Percentiles rank a stretch among this genome's conserved stretches.
These are phyloP conservation scores for Teleogryllus occipitalis DNA, from an alignment of 1,140 invertebrate genomes.

Conservation along the genomic window DNA sequence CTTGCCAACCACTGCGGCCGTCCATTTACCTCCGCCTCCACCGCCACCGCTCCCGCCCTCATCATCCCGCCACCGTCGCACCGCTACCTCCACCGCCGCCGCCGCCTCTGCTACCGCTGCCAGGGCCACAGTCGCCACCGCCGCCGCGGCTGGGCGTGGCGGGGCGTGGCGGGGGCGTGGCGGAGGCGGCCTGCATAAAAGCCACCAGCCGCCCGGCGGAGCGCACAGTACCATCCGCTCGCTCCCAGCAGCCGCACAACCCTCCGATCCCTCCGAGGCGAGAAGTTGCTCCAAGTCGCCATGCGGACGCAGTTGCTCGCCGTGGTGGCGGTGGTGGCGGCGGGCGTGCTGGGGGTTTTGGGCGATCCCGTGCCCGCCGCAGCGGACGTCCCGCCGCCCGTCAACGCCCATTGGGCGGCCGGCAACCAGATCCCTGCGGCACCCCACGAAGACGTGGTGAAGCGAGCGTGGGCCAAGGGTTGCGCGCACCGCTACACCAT, in stretches of 20 bases:
- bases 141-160: too few relatives aligned
- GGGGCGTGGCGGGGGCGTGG: too few relatives aligned
- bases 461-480: conserved; percentile 41
- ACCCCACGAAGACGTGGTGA: conserved; percentile 3
- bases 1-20: too few relatives aligned
- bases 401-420: background rate
- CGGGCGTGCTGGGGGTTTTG: background rate
- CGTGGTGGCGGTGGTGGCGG: background rate
- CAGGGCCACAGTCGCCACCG: too few relatives aligned
- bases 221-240: background rate
- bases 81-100: too few relatives aligned
- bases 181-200: background rate
- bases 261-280: too few relatives aligned
- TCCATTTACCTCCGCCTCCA: too few relatives aligned
- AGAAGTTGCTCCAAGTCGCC: too few relatives aligned
- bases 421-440: conserved; percentile 4
- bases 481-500: conserved; percentile 61
- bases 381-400: background rate
- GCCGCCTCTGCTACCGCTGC: too few relatives aligned
- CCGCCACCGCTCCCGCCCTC: background rate
- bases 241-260: background rate
- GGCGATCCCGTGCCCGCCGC: background rate
- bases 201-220: background rate
- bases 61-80: too few relatives aligned
- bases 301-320: background rate